phyloP scores from a whole-genome alignment of 35 echinoderm and acorn worm species.

The Apostichopus californicus region DNA sequence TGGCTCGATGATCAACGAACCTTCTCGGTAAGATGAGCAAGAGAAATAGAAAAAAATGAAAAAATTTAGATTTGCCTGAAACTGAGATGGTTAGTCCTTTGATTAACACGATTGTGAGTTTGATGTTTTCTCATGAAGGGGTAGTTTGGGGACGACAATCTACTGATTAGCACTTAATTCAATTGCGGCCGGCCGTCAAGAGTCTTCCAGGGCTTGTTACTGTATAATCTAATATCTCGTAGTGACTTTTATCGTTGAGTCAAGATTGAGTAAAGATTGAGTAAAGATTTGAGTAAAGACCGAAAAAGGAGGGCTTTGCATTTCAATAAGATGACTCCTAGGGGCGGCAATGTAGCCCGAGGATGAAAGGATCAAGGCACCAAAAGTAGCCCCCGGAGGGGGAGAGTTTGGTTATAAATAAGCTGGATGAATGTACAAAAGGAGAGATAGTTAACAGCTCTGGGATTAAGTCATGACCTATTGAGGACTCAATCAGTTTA shows the following conservation, averaged over 20 bases:
- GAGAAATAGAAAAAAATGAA: background rate
- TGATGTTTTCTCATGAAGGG: background rate
- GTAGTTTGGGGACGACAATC: constrained; percentile 13
- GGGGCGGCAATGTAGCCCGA: background rate
- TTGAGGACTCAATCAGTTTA: background rate
- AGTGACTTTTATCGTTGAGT: background rate
- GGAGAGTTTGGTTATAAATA: background rate
- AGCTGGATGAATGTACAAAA: no score
- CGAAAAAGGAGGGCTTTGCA: background rate
- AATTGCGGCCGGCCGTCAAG: background rate
- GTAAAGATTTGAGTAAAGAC: no score
- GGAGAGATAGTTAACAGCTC: background rate
- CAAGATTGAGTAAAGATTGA: background rate
- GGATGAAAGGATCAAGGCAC: constrained; percentile 9
- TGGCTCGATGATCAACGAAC: background rate
- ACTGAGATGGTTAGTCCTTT: background rate
- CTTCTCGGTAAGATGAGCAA: background rate
- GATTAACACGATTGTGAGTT: constrained; percentile 15
- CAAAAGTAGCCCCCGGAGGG: background rate
- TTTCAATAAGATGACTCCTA: constrained; percentile 19
- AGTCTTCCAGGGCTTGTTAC: constrained; percentile 23
- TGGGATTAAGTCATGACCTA: background rate
- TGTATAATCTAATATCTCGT: constrained; percentile 38
- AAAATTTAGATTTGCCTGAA: background rate
- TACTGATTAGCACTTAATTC: constrained; percentile 42